phyloP scores from a whole-genome alignment of 2,797 vertebrate genomes.

The Parambassis ranga region DNA sequence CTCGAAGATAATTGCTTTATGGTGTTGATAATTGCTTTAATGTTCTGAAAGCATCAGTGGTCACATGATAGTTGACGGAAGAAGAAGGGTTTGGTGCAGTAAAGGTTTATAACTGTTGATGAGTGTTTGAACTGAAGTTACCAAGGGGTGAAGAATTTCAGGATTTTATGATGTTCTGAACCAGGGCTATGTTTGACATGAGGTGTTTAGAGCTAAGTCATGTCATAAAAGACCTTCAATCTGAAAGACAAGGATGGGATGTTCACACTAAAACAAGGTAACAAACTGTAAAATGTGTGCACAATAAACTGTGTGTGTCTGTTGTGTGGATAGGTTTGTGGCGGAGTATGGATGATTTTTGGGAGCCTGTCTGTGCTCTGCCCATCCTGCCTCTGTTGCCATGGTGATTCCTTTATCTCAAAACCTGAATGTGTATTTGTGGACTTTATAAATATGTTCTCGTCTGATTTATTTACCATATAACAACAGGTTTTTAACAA shows the following conservation, averaged over 20 bases:
- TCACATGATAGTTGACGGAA: not conserved
- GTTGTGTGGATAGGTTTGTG: constrained; percentile 34
- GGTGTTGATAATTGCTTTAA: constrained; percentile 6
- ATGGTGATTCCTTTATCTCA: constrained; percentile 78
- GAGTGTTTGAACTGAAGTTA: not conserved
- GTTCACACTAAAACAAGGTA: not conserved
- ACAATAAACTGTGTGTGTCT: not conserved
- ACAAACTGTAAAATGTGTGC: not conserved
- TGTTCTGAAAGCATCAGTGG: not conserved
- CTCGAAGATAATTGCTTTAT: constrained; percentile 3
- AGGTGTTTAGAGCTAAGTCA: constrained; percentile 13
- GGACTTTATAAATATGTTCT: constrained; percentile 49
- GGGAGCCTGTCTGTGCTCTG: constrained; percentile 60
- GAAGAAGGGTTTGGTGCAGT: constrained; percentile 15
- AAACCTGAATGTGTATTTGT: constrained; percentile 62
- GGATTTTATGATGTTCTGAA: not conserved
- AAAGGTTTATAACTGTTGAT: constrained; percentile 22
- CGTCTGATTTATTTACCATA: constrained; percentile 38
- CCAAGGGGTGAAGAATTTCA: not conserved
- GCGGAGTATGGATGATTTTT: constrained; percentile 54
- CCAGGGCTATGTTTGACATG: not conserved
- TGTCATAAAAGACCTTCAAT: constrained; percentile 6
- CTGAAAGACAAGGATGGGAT: not conserved
- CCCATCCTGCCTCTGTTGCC: constrained; percentile 80
- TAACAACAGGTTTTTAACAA: constrained; percentile 26